Percentiles rank a stretch among this genome's conserved stretches.
Conservation (phyloP, 23 tunicate genomes). For the Trididemnum miniatum region DNA sequence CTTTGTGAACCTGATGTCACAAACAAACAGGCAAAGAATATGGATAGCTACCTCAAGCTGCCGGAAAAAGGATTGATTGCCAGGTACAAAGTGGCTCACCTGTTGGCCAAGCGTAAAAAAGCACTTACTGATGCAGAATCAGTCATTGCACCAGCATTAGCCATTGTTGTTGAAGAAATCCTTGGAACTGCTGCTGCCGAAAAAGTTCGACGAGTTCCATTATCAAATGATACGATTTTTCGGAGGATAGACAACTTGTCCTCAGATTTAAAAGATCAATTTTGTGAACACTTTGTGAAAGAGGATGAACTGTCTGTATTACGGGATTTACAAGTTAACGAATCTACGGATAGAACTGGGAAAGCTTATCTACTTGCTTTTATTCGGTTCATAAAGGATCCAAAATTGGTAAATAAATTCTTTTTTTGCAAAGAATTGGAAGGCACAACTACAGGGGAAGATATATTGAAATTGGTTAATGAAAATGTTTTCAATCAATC, state of each 20-base stretch:
- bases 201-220: constrained; percentile 49
- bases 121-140: constrained; percentile 72
- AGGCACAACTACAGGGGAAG: constrained; percentile 59
- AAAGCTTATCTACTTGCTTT: constrained; percentile 66
- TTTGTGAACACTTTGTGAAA: constrained; percentile 57
- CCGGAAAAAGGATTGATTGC: constrained; percentile 69
- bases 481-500: too few relatives aligned
- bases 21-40: constrained; percentile 56
- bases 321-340: constrained; percentile 53
- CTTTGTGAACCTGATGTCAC: constrained; percentile 63
- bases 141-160: constrained; percentile 66
- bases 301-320: constrained; percentile 44
- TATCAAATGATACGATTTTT: constrained; percentile 48
- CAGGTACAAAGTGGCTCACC: constrained; percentile 64
- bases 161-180: constrained; percentile 59
- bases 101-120: constrained; percentile 66
- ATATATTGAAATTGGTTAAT: constrained; percentile 53
- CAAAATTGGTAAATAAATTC: constrained; percentile 50
- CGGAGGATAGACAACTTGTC: constrained; percentile 53
- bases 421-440: constrained; percentile 69
- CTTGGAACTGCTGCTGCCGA: constrained; percentile 61
- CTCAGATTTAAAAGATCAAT: constrained; percentile 53
- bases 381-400: constrained; percentile 61
- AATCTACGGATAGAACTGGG: constrained; percentile 64
- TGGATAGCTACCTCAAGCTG: constrained; percentile 66